Conservation (phyloP, 2,888 invertebrate genomes). For the Villa cingulata region DNA sequence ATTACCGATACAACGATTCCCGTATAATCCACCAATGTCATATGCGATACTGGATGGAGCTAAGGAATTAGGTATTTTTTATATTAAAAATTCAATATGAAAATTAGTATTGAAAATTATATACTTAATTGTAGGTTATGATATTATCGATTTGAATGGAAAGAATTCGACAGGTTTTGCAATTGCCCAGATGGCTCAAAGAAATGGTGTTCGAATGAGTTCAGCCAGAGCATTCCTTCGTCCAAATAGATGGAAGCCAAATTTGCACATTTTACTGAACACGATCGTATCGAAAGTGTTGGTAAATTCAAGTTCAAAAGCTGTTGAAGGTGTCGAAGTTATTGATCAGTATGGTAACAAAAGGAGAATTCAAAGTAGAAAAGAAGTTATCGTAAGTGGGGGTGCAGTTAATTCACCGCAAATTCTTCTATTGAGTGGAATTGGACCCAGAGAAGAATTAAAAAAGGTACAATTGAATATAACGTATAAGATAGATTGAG, state of each 20-base stretch:
- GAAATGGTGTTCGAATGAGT: constrained; percentile 73
- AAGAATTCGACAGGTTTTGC: constrained; percentile 46
- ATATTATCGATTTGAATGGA: not conserved
- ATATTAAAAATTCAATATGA: not conserved
- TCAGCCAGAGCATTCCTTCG: constrained; percentile 70
- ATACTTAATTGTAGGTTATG: no score
- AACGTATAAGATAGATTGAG: no score
- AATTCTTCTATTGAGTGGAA: constrained; percentile 76
- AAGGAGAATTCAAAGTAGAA: constrained; percentile 56
- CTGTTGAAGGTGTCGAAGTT: constrained; percentile 62
- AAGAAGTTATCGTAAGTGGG: constrained; percentile 62
- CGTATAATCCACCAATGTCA: constrained; percentile 73
- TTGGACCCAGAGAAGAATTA: constrained; percentile 65
- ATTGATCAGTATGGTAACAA: constrained; percentile 36
- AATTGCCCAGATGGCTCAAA: constrained; percentile 77
- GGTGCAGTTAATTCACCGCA: constrained; percentile 93
- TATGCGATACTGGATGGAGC: constrained; percentile 62
- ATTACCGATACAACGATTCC: constrained; percentile 65
- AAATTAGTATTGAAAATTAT: no score
- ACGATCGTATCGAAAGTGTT: constrained; percentile 65
- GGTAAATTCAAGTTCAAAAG: constrained; percentile 57
- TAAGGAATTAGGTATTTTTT: constrained; percentile 50
- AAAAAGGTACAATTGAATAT: no score
- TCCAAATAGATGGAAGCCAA: constrained; percentile 48
- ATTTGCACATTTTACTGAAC: constrained; percentile 72